Percentiles rank a stretch among this genome's conserved stretches.
Conservation (phyloP, 2,888 invertebrate species). For the Rotaria macrura region DNA sequence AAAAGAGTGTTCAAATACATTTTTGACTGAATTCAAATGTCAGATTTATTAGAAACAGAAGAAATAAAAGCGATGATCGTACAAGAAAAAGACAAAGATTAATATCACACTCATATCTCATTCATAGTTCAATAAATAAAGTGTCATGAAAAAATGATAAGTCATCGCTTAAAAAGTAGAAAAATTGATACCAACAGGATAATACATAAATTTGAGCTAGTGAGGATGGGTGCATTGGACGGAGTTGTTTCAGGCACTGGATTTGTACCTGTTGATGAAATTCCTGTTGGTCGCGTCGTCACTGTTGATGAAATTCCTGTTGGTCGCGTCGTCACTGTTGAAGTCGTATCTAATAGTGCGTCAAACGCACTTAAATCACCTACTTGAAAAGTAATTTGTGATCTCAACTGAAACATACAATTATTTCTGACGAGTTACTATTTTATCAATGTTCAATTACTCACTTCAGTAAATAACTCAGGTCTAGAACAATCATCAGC, state of each 20-base stretch:
- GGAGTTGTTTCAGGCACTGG: too few species aligned
- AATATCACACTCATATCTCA: background rate
- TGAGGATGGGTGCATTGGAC: background rate
- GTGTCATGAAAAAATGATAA: background rate
- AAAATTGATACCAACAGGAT: background rate
- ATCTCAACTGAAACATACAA: background rate
- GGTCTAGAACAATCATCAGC: slow-evolving; percentile 6
- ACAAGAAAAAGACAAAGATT: background rate
- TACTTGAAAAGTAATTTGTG: background rate
- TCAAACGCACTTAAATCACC: background rate
- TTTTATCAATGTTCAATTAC: background rate
- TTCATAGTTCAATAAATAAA: background rate
- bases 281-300: too few species aligned
- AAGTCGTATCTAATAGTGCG: too few species aligned
- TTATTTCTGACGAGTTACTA: background rate
- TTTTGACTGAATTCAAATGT: too few species aligned
- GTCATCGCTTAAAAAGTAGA: background rate
- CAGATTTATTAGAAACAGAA: background rate
- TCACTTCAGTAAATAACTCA: background rate
- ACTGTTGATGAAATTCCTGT: too few species aligned
- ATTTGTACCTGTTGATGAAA: background rate
- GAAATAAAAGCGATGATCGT: too few species aligned
- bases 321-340: background rate
- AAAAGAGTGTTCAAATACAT: background rate
- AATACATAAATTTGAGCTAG: background rate